Percentiles rank a stretch among this genome's conserved stretches.
Conservation (phyloP, 37 sponge, comb jelly and placozoan species). For the Oscarella lobularis region DNA sequence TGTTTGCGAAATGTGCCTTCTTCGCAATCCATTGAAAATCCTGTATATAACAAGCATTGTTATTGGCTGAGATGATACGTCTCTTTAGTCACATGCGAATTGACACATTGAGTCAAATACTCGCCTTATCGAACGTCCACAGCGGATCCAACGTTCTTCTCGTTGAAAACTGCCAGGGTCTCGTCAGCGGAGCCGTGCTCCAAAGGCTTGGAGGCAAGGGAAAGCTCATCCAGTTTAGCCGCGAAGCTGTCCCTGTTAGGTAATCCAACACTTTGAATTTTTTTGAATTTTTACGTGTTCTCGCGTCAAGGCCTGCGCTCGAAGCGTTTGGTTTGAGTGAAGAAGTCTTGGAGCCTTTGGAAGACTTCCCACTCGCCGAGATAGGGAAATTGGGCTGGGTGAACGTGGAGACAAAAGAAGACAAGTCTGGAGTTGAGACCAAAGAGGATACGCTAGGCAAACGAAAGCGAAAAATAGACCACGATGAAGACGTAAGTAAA, state of each 20-base stretch:
- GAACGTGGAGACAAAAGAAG: too few species aligned
- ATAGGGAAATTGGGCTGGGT: not conserved
- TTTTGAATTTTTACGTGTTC: too few species aligned
- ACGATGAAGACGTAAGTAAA: too few species aligned
- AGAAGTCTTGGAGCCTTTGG: not conserved
- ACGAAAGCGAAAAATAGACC: too few species aligned
- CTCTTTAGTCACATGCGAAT: conserved; percentile 30
- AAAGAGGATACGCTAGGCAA: too few species aligned
- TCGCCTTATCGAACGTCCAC: conserved; percentile 54
- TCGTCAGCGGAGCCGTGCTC: conserved; percentile 48
- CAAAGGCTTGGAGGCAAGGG: conserved; percentile 69
- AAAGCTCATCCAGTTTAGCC: not conserved
- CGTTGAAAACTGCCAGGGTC: conserved; percentile 68
- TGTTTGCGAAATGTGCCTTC: conserved; percentile 37
- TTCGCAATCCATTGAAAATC: conserved; percentile 28
- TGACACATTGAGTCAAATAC: conserved; percentile 61
- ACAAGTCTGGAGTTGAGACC: too few species aligned
- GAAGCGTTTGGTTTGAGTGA: not conserved
- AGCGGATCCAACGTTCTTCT: conserved; percentile 42
- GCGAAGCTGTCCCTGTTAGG: too few species aligned
- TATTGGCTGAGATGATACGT: not conserved
- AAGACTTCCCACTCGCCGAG: not conserved
- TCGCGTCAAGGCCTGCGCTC: not conserved
- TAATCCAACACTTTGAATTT: too few species aligned
- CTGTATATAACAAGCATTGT: too few species aligned